These are phyloP conservation scores for Liposcelis brunnea DNA, from an alignment of 2,888 invertebrate species.

Conservation along the genomic window DNA sequence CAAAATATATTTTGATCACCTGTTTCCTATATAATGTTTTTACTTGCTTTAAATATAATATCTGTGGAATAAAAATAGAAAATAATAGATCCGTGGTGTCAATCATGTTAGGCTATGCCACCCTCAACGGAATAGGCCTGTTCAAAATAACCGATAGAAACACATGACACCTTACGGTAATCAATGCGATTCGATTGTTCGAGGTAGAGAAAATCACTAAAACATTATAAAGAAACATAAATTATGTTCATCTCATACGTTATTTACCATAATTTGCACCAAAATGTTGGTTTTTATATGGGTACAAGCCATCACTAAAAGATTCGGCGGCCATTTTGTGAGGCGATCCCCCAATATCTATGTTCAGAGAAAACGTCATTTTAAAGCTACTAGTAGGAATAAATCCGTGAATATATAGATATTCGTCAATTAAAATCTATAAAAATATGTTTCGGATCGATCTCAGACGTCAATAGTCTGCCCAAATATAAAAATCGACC, in stretches of 20 bases:
- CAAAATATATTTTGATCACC: too few relatives aligned
- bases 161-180: neutral
- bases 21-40: too few relatives aligned
- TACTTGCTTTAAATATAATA: too few relatives aligned
- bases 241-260: too few relatives aligned
- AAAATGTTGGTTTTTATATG: conserved; percentile 2
- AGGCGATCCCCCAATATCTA: conserved; percentile 6
- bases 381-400: neutral
- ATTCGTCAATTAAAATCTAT: neutral
- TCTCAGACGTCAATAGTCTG: neutral
- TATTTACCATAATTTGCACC: conserved; percentile 5
- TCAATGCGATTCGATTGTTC: conserved; percentile 14
- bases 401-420: neutral
- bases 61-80: conserved; percentile 10
- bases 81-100: neutral
- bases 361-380: conserved; percentile 3
- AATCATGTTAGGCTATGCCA: conserved; percentile 13
- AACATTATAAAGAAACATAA: too few relatives aligned
- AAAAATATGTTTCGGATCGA: neutral
- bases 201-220: conserved; percentile 11
- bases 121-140: conserved; percentile 13
- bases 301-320: too few relatives aligned
- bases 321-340: conserved; percentile 7
- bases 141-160: conserved; percentile 10
- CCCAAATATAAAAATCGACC: neutral